Percentiles rank a stretch among this genome's conserved stretches.
Conservation (phyloP, 2,888 invertebrate genomes). For the Notocelia uddmanniana region DNA sequence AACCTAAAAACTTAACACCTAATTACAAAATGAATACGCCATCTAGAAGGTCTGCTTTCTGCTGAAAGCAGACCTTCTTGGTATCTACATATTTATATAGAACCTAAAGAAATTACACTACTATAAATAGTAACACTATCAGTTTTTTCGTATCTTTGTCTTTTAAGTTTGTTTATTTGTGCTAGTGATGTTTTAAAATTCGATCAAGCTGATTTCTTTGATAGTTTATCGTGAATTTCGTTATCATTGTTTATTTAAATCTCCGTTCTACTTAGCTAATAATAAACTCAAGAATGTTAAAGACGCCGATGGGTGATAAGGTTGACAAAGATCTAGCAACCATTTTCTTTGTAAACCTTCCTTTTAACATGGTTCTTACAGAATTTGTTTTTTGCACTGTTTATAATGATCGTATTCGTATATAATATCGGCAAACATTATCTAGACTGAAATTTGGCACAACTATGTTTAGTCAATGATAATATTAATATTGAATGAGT, state of each 20-base stretch:
- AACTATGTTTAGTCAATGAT: too few species aligned
- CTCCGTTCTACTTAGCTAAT: conserved; percentile 8
- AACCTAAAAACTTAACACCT: too few species aligned
- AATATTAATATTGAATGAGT: too few species aligned
- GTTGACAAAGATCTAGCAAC: conserved; percentile 8
- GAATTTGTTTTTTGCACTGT: not conserved
- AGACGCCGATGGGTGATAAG: conserved; percentile 22
- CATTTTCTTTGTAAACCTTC: conserved; percentile 12
- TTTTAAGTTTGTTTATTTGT: conserved; percentile 3
- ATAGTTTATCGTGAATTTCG: conserved; percentile 18
- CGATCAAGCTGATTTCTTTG: conserved; percentile 18
- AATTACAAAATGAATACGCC: too few species aligned
- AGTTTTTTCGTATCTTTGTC: not conserved
- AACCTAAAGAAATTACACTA: not conserved
- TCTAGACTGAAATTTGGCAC: too few species aligned
- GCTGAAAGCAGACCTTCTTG: too few species aligned
- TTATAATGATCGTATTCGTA: not conserved
- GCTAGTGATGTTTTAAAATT: conserved; percentile 14
- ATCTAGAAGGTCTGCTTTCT: too few species aligned
- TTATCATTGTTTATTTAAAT: conserved; percentile 28
- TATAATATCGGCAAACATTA: not conserved
- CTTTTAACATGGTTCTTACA: not conserved
- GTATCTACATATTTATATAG: not conserved
- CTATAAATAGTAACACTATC: not conserved
- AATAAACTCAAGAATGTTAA: conserved; percentile 32